These are phyloP conservation scores for Nemotelus pantherinus DNA, from an alignment of 2,888 invertebrate genomes.

Conservation along the genomic window DNA sequence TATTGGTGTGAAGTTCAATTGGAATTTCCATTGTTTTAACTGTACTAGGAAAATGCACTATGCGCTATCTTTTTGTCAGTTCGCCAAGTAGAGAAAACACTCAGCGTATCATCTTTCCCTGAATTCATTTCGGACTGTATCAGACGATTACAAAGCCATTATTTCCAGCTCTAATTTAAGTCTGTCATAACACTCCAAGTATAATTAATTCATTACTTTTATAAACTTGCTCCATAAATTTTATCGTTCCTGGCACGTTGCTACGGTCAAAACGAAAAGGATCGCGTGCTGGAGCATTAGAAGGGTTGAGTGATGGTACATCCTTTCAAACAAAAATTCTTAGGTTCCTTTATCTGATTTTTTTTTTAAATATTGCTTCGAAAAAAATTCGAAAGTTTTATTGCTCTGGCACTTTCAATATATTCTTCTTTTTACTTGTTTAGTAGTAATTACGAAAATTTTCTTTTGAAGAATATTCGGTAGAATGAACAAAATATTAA, in stretches of 20 bases:
- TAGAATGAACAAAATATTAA: conserved; percentile 11
- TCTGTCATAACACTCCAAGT: too few relatives aligned
- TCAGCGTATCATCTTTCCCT: too few relatives aligned
- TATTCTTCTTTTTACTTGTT: not conserved
- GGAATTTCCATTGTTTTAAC: too few relatives aligned
- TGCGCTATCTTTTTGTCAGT: too few relatives aligned
- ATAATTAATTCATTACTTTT: too few relatives aligned
- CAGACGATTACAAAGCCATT: too few relatives aligned
- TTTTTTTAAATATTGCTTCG: not conserved
- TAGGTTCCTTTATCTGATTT: not conserved
- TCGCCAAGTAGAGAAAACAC: too few relatives aligned
- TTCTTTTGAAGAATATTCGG: not conserved
- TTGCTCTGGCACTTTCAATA: not conserved
- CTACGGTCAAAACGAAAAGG: not conserved
- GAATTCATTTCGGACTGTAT: too few relatives aligned
- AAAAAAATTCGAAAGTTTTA: not conserved
- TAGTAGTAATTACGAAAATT: not conserved
- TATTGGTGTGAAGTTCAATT: too few relatives aligned
- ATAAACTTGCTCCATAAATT: not conserved
- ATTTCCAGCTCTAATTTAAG: too few relatives aligned
- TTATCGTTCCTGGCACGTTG: not conserved
- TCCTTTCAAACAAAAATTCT: too few relatives aligned
- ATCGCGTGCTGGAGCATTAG: not conserved
- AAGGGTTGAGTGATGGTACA: not conserved
- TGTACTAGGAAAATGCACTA: too few relatives aligned